Conservation (phyloP, 1,140 invertebrate genomes). For the Planococcus citri region DNA sequence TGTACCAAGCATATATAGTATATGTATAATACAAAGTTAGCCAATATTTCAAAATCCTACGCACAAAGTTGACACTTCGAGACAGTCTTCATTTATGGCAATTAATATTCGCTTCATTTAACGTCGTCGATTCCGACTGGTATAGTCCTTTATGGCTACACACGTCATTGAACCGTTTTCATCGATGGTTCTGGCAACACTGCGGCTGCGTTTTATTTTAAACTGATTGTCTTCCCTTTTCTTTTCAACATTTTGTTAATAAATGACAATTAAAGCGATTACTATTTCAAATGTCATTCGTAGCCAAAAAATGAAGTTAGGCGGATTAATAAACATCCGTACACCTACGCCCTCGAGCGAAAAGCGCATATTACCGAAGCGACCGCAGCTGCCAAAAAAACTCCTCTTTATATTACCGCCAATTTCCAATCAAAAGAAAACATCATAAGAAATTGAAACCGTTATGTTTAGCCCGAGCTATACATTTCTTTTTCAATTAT, state of each 20-base stretch:
- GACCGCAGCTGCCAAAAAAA: conserved; percentile 6
- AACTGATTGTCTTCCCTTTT: conserved; percentile 7
- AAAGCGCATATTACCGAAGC: not conserved
- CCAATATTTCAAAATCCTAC: not conserved
- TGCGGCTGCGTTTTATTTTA: not conserved
- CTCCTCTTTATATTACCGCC: conserved; percentile 16
- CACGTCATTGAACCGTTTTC: not conserved
- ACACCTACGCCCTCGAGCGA: conserved; percentile 11
- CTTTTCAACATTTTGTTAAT: conserved; percentile 17
- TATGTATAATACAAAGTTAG: not conserved
- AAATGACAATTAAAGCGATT: conserved; percentile 20
- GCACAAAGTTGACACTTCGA: not conserved
- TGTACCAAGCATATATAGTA: not conserved
- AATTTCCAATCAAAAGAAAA: conserved; percentile 20
- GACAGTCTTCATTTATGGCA: not conserved
- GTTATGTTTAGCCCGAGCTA: not conserved
- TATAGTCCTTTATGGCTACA: too few relatives aligned
- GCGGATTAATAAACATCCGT: conserved; percentile 16
- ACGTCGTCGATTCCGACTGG: too few relatives aligned
- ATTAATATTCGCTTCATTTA: not conserved
- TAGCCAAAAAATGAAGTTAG: conserved; percentile 15
- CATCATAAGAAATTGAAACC: conserved; percentile 17
- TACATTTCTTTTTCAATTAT: conserved; percentile 8
- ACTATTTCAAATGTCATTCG: conserved; percentile 16
- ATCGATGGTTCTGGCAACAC: not conserved